Conservation (phyloP, 1,140 invertebrate genomes). For the Drusus annulatus region DNA sequence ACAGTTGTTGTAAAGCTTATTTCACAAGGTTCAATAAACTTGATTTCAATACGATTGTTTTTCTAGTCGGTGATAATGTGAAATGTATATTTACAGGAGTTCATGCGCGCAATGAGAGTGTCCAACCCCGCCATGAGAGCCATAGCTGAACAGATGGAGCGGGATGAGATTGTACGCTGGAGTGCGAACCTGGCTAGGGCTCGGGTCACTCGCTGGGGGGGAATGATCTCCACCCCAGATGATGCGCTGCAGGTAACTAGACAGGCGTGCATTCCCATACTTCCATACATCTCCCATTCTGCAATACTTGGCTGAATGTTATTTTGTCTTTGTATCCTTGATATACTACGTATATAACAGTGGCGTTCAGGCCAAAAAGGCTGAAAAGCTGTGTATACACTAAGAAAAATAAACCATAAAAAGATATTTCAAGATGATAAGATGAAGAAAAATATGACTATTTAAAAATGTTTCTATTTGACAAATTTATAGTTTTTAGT, state of each 20-base stretch:
- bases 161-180: constrained; percentile 95
- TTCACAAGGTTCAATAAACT: no score
- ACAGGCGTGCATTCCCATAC: neutral
- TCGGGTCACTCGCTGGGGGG: constrained; percentile 94
- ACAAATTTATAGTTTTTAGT: no score
- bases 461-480: no score
- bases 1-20: no score
- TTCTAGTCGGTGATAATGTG: no score
- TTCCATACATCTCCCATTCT: neutral
- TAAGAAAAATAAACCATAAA: no score
- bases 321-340: neutral
- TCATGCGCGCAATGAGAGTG: constrained; percentile 91
- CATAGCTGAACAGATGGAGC: constrained; percentile 92
- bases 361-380: no score
- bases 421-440: no score
- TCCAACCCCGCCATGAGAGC: constrained; percentile 92
- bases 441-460: no score
- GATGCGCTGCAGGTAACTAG: constrained; percentile 86
- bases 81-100: constrained; percentile 75
- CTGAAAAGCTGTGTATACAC: no score
- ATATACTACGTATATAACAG: no score
- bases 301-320: neutral
- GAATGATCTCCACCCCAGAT: constrained; percentile 98
- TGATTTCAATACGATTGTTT: no score
- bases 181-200: constrained; percentile 87